Percentiles rank a stretch among this genome's conserved stretches.
phyloP scores from a whole-genome alignment of 2,797 vertebrate species.

The Sebastes oblongus region DNA sequence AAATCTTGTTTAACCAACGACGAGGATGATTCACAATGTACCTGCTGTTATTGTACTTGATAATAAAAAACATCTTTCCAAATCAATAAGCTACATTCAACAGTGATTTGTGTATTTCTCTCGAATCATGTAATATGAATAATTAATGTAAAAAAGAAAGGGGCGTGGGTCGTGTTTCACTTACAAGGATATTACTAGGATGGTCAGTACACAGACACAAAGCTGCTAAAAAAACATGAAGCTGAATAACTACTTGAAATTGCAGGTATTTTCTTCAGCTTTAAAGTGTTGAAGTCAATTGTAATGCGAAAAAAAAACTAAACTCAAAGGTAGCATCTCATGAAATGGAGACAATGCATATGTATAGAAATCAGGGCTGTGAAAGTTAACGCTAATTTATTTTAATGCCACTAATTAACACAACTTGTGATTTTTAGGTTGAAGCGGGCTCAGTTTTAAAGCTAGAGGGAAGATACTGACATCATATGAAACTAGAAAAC shows the following conservation, averaged over 20 bases:
- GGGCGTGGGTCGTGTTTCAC: constrained; percentile 42
- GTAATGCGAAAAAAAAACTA: background rate
- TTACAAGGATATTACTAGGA: constrained; percentile 9
- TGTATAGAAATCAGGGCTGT: no score
- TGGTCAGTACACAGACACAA: background rate
- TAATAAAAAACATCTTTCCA: constrained; percentile 2
- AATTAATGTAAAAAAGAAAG: constrained; percentile 51
- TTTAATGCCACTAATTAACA: no score
- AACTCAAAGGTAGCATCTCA: no score
- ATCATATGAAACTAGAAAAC: no score
- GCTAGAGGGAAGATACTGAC: no score
- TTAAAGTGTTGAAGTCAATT: background rate
- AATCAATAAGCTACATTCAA: constrained; percentile 33
- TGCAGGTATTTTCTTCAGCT: background rate
- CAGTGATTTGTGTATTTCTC: constrained; percentile 38
- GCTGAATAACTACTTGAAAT: background rate
- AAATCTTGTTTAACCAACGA: background rate
- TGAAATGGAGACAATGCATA: no score
- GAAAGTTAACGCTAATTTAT: no score
- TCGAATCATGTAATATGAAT: constrained; percentile 45
- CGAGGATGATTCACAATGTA: background rate
- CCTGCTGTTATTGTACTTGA: background rate
- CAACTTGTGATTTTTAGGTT: no score
- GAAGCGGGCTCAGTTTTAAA: no score
- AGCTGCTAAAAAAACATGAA: background rate